Base-by-base conservation (phyloP, 1,140 invertebrate species). In the Drosophila ogumai region DNA sequence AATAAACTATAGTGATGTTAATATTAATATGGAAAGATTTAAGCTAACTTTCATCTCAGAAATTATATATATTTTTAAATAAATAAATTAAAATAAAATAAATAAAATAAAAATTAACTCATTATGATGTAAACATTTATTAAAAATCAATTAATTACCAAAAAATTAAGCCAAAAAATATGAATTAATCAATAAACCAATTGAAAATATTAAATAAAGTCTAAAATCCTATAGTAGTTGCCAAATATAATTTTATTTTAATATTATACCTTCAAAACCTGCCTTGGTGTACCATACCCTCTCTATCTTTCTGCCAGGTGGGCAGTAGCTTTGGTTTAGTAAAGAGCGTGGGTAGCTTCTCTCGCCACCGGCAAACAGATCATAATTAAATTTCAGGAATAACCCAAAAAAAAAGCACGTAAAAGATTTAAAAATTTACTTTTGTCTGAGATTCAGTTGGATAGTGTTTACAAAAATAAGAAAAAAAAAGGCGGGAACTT, bases 301-400 rank as follows among this genome's bases (percentile, higher is more conserved):
- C 0, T 8, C 10, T 19, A 41, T 25, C 41, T 32, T 19, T 46
- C 34, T 19, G 12, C 4, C 49, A 34, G 67, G 50, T 71, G 67
- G 34, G 67, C 34, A 38, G 49, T 43, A 12, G n/a, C 41, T 34
- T 40, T 19, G 32, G 10, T 25, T 10, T 46, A 19, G 12, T 19
- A 28, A 22, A 4, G 19, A 71, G 32, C 64, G 64, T 71, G 49
- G 44, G 68, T 52, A 36, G 68, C 43, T 34, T 47, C 43, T 44
- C 25, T 54, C 25, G n/a, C 36, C 46, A 54, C 57, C 50, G 41
- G 36, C 28, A 58, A 71, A 71, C 66, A 71, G 36, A 73, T 74
- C 32, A 74, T 73, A 74, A 72, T 74, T 46, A 72, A 72, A 72
- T 40, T 61, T 46, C n/a, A 25, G 36, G 28, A 55, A 10, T 9